A percentile compares a stretch with the other conserved stretches of the same genome.
phyloP scores from a whole-genome alignment of 2,113 vertebrate species.

The Phasianus colchicus region DNA sequence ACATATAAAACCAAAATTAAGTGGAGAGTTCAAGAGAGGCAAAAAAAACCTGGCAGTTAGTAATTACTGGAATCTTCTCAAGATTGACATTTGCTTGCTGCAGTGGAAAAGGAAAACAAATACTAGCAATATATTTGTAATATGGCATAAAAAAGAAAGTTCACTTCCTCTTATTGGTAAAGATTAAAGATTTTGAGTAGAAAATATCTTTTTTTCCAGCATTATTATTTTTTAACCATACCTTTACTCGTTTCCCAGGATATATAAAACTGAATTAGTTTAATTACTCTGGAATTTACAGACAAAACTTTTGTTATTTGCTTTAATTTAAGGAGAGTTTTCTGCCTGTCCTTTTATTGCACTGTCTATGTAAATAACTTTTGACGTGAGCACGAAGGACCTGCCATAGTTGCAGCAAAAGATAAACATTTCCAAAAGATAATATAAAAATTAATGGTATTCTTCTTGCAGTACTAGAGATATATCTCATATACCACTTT shows the following conservation, averaged over 20 bases:
- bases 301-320: not conserved
- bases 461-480: not conserved
- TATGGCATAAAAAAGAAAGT: not conserved
- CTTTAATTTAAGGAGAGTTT: not conserved
- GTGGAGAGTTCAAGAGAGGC: not conserved
- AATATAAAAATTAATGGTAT: not conserved
- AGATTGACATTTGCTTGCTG: not conserved
- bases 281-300: not conserved
- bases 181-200: not conserved
- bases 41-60: not conserved
- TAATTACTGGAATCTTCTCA: not conserved
- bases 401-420: not conserved
- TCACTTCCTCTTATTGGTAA: not conserved
- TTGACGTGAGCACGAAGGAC: not conserved
- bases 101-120: not conserved
- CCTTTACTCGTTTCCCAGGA: not conserved
- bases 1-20: not conserved
- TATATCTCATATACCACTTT: not conserved
- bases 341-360: not conserved
- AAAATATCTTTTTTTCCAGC: not conserved
- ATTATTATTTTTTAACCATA: not conserved
- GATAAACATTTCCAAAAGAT: not conserved
- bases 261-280: not conserved
- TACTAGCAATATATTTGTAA: not conserved
- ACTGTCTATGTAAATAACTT: no score